Base-by-base conservation (phyloP, 2,113 vertebrate species). In the Dryoscopus gambensis region DNA sequence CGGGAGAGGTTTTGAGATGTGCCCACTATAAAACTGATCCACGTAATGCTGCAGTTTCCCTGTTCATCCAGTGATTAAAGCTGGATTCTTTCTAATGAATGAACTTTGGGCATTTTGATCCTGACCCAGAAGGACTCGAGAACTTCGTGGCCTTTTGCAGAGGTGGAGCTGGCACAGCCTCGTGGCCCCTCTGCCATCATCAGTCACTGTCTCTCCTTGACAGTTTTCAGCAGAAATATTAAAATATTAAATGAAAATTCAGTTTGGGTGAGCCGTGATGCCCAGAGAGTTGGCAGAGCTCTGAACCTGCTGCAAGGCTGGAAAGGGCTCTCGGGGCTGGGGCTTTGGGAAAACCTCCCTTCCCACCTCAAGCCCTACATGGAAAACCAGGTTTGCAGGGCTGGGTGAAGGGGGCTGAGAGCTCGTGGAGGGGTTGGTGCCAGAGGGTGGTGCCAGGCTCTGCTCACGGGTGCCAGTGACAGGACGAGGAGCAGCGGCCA, bases 1-100 rank as follows among this genome's bases (percentile, higher is more conserved):
- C 49, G 35, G 82, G 89, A 94, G 96, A 87, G 81, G 47, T 46
- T 86, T 93, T 94, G 50, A 87, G 89, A 87, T 77, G 81, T 70
- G 68, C 5, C 78, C 86, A 13, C 76, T 75, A 10, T 85, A 79
- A 95, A 65, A 56, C 30, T 50, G 77, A 74, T 56, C 55, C 67
- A 2, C 7, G 49, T n/a, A 10, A 49, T 69, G 75, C 60, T 86
- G 93, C 82, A 79, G 60, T 86, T 60, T 90, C 78, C 75, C 12
- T 50, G 47, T 68, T 89, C 87, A 37, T 78, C 52, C 75, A 7
- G 27, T 50, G 10, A 71, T 78, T 57, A 35, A 42, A 73, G 65
- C 80, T 50, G 81, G 78, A 65, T 84, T 79, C 55, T 91, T 87
- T 59, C 94, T 60, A 39, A 50, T 20, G 93, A 89, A 87, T 81